Conservation (phyloP, 1,140 invertebrate genomes). For the Palaemon carinicauda region DNA sequence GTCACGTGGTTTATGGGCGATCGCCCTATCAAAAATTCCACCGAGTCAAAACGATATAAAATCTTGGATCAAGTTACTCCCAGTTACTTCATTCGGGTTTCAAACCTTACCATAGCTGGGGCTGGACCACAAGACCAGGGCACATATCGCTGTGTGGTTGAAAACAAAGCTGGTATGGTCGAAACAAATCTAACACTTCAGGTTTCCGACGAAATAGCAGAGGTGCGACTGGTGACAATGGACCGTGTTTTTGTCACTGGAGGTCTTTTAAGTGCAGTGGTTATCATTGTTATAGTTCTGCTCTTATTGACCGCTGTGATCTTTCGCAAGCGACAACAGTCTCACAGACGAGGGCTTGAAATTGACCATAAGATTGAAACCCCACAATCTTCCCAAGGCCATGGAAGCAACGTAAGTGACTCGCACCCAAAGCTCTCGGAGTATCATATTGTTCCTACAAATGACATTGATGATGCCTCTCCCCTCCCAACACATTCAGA, state of each 20-base stretch:
- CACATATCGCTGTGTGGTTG: conserved; percentile 77
- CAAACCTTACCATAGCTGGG: conserved; percentile 75
- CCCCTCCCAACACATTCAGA: conserved; percentile 65
- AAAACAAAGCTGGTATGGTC: conserved; percentile 79
- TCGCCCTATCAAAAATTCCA: conserved; percentile 67
- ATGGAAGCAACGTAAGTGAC: conserved; percentile 28
- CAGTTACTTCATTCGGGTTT: conserved; percentile 59
- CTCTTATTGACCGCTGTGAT: conserved; percentile 21
- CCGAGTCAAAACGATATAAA: conserved; percentile 47
- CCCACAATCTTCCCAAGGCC: conserved; percentile 31
- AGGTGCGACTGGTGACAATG: conserved; percentile 51
- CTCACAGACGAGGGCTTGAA: neutral
- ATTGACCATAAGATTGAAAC: conserved; percentile 37
- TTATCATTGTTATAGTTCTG: conserved; percentile 24
- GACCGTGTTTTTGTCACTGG: conserved; percentile 43
- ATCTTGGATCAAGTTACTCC: conserved; percentile 44
- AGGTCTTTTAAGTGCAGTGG: conserved; percentile 27
- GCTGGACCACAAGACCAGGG: conserved; percentile 77
- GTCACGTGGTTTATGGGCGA: conserved; percentile 70
- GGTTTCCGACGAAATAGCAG: conserved; percentile 66
- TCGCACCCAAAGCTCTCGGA: conserved; percentile 69
- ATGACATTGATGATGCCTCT: conserved; percentile 68
- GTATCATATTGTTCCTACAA: conserved; percentile 75
- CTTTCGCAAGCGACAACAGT: conserved; percentile 20
- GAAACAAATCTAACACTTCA: conserved; percentile 74